A percentile compares a stretch with the other conserved stretches of the same genome.
Evolutionary conservation across 2,113 vertebrate genomes (phyloP).

Genomic region (Cyanistes caeruleus): DNA sequence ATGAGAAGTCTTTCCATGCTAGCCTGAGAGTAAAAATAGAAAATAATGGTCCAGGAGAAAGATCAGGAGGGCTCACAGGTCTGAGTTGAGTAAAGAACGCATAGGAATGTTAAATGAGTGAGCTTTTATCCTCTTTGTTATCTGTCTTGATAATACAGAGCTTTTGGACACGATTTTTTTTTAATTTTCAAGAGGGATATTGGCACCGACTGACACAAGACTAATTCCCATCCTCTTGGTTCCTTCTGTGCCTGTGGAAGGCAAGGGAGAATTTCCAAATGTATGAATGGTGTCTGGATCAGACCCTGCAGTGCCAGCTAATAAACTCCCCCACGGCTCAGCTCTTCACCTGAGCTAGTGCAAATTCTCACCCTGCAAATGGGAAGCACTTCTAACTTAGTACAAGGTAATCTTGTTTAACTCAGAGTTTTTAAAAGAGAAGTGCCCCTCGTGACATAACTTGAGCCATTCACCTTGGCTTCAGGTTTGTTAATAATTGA

Average conservation of each 20-base stretch:
- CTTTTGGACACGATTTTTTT: background rate
- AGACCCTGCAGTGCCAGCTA: background rate
- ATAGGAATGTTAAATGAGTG: background rate
- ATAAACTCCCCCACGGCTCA: background rate
- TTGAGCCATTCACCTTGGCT: background rate
- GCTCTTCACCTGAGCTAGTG: background rate
- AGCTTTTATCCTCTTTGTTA: background rate
- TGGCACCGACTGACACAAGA: accelerated
- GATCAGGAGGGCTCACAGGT: background rate
- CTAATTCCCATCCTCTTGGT: background rate
- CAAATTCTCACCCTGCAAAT: background rate
- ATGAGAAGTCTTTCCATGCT: background rate
- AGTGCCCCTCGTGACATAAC: background rate
- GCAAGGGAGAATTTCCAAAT: background rate
- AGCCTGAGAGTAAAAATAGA: background rate
- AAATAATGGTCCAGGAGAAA: background rate
- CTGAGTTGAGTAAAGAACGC: background rate
- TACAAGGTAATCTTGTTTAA: background rate
- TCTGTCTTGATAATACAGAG: background rate
- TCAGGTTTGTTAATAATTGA: background rate
- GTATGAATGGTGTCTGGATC: background rate
- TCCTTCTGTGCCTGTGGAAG: background rate
- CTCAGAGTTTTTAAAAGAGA: background rate
- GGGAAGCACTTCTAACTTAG: background rate
- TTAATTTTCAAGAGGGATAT: background rate